Evolutionary conservation across 2,888 invertebrate genomes (phyloP).

Genomic region (Drosophila rellima): DNA sequence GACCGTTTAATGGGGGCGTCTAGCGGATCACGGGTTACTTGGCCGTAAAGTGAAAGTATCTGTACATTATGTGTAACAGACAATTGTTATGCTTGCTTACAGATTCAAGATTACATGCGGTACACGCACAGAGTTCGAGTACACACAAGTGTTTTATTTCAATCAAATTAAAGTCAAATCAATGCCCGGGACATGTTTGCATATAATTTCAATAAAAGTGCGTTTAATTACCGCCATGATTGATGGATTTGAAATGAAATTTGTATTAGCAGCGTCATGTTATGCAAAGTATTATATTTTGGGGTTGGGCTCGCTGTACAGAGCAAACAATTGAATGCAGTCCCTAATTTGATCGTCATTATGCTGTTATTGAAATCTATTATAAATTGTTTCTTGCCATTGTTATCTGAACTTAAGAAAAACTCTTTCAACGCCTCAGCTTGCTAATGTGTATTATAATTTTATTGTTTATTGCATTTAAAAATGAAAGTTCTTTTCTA

Average conservation of each 20-base stretch:
- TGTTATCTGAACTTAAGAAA: constrained; percentile 1
- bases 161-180: constrained; percentile 63
- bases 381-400: constrained; percentile 32
- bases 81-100: constrained; percentile 63
- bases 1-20: constrained; percentile 70
- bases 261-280: constrained; percentile 67
- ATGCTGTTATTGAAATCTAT: constrained; percentile 37
- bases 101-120: constrained; percentile 25
- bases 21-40: constrained; percentile 58
- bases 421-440: constrained; percentile 15
- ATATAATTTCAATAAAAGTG: constrained; percentile 71
- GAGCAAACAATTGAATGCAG: constrained; percentile 26
- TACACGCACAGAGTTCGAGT: constrained; percentile 35
- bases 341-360: constrained; percentile 41
- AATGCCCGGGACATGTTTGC: constrained; percentile 58
- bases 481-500: constrained; percentile 18
- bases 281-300: constrained; percentile 66
- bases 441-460: constrained; percentile 32
- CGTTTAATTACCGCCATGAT: constrained; percentile 70
- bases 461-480: constrained; percentile 42
- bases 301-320: constrained; percentile 32
- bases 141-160: constrained; percentile 62
- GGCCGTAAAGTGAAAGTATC: constrained; percentile 73
- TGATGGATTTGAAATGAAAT: constrained; percentile 52
- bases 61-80: constrained; percentile 55